These are phyloP conservation scores for Scartelaos histophorus DNA, from an alignment of 2,113 vertebrate species.

Conservation along the genomic window DNA sequence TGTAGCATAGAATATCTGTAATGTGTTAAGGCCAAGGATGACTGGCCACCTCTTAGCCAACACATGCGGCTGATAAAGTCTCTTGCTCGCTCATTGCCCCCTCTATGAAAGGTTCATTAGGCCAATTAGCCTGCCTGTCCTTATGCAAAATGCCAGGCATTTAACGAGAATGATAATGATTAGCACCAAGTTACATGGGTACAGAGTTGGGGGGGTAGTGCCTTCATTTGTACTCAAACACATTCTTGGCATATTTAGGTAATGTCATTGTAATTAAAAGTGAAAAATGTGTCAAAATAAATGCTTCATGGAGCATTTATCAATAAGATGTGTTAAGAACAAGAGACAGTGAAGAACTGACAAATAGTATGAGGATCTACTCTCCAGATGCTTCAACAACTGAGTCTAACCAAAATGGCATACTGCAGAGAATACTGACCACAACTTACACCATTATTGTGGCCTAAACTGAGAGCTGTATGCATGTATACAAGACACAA, in stretches of 20 bases:
- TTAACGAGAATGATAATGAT: constrained; percentile 74
- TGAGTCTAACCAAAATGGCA: not conserved
- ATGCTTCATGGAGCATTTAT: not conserved
- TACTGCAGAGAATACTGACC: not conserved
- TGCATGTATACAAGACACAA: constrained; percentile 32
- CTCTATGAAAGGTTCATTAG: constrained; percentile 58
- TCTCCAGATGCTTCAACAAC: not conserved
- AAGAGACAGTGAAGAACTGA: not conserved
- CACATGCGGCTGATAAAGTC: constrained; percentile 29
- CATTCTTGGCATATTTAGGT: constrained; percentile 47
- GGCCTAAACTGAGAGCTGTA: not conserved
- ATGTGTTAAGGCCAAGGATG: constrained; percentile 51
- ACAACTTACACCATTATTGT: not conserved
- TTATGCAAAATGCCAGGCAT: constrained; percentile 69
- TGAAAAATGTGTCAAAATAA: constrained; percentile 2
- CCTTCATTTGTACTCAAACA: constrained; percentile 33
- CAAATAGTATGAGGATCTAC: not conserved
- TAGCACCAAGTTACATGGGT: constrained; percentile 54
- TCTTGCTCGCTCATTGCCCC: constrained; percentile 52
- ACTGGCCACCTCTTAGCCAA: constrained; percentile 29
- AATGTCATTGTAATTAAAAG: constrained; percentile 29
- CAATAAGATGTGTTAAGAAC: not conserved
- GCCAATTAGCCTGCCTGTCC: constrained; percentile 69
- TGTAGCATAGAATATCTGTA: constrained; percentile 62
- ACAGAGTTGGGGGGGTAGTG: constrained; percentile 40